phyloP scores from a whole-genome alignment of 2,888 invertebrate species.

The Folsomia candida region DNA sequence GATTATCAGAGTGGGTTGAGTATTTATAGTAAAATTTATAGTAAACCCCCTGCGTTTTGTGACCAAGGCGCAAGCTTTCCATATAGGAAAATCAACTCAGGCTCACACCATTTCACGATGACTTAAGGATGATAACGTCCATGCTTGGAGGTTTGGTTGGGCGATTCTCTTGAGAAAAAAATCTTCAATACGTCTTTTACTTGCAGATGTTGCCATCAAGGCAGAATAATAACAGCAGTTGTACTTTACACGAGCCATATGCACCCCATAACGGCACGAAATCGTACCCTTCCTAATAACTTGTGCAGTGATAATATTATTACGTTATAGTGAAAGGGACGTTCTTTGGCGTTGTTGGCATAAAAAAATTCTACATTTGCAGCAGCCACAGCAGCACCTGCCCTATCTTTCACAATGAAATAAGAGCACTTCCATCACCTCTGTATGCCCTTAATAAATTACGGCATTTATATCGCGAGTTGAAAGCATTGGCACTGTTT shows the following conservation, averaged over 20 bases:
- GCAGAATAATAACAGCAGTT: background rate
- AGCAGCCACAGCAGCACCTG: background rate
- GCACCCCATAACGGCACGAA: too few species aligned
- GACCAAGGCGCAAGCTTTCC: background rate
- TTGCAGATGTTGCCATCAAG: background rate
- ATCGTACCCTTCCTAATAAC: too few species aligned
- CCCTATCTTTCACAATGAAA: conserved; percentile 17
- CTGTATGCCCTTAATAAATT: conserved; percentile 17
- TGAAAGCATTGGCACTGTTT: conserved; percentile 8
- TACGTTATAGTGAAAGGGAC: conserved; percentile 13
- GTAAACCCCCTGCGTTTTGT: background rate
- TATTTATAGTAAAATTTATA: conserved; percentile 17
- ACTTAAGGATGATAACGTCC: background rate
- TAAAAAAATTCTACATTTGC: background rate
- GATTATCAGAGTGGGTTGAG: background rate
- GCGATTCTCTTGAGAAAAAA: background rate
- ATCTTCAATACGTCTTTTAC: background rate
- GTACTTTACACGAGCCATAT: too few species aligned
- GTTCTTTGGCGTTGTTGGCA: background rate
- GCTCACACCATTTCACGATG: background rate
- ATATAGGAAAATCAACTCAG: too few species aligned
- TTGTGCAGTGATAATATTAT: background rate
- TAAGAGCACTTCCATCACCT: conserved; percentile 6
- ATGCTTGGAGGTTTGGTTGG: background rate
- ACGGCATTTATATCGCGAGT: background rate